Conservation (phyloP, 2,797 vertebrate species). For the Apodemus agrarius region DNA sequence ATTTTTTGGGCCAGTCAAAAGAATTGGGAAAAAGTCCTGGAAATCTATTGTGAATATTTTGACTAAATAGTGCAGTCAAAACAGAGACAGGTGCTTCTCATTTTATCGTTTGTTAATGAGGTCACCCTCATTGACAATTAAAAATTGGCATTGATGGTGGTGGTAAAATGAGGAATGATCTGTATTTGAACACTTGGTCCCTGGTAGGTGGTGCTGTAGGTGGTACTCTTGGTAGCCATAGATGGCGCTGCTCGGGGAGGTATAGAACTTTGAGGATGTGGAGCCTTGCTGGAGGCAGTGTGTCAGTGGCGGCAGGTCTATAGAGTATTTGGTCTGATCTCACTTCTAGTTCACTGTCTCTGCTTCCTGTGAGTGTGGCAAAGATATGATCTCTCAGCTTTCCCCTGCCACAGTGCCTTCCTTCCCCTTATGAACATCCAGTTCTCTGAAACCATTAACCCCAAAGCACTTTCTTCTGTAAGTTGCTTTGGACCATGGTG, state of each 20-base stretch:
- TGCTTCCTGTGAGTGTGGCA: neutral
- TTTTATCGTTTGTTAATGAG: neutral
- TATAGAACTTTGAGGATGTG: neutral
- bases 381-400: neutral
- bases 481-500: neutral
- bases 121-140: neutral
- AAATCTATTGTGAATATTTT: neutral
- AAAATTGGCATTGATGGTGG: neutral
- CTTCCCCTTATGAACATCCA: neutral
- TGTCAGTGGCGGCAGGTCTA: neutral
- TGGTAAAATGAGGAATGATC: neutral
- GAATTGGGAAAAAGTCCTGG: neutral
- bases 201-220: neutral
- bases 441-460: neutral
- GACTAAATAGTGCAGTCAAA: neutral
- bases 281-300: neutral
- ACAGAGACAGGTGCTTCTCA: neutral
- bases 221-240: neutral
- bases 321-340: neutral
- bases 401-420: neutral
- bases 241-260: neutral
- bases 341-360: neutral
- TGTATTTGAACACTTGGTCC: neutral
- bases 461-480: neutral
- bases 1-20: neutral